These are phyloP conservation scores for Anolis sagrei DNA, from an alignment of 2,113 vertebrate genomes.

Conservation along the genomic window DNA sequence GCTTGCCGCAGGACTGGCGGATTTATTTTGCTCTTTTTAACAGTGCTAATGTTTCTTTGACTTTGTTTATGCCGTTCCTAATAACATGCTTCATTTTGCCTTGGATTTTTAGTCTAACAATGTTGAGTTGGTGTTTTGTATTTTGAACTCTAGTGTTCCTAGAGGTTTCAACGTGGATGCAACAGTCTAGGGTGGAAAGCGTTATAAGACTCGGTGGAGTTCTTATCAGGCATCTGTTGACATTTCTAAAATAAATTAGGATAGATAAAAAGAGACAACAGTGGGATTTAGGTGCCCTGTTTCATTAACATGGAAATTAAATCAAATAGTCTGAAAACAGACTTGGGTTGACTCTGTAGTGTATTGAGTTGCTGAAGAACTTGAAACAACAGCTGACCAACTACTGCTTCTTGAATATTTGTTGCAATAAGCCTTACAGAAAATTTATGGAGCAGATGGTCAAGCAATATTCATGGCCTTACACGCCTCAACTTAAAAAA, in stretches of 20 bases:
- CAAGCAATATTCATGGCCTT: conserved; percentile 60
- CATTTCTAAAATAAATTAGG: conserved; percentile 1
- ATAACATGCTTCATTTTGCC: not conserved
- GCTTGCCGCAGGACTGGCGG: not conserved
- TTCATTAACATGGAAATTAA: not conserved
- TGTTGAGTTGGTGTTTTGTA: not conserved
- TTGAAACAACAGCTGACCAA: conserved; percentile 45
- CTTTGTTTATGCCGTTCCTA: not conserved
- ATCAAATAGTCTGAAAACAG: conserved; percentile 5
- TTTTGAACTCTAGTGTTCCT: not conserved
- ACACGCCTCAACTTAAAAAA: conserved; percentile 35
- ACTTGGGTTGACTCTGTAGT: not conserved
- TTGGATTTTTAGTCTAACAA: not conserved
- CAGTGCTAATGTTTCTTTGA: no score
- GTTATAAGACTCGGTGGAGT: not conserved
- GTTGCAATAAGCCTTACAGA: conserved; percentile 41
- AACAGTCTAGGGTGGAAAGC: conserved; percentile 22
- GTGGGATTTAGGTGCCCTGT: not conserved
- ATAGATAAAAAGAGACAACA: conserved; percentile 5
- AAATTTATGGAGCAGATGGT: conserved; percentile 65
- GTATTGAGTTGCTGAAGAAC: conserved; percentile 19
- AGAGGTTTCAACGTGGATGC: not conserved
- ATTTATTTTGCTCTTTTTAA: no score
- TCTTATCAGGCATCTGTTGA: conserved; percentile 15
- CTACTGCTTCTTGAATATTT: conserved; percentile 44